These are phyloP conservation scores for Conchocele bisecta DNA, from an alignment of 2,888 invertebrate genomes.

Conservation along the genomic window DNA sequence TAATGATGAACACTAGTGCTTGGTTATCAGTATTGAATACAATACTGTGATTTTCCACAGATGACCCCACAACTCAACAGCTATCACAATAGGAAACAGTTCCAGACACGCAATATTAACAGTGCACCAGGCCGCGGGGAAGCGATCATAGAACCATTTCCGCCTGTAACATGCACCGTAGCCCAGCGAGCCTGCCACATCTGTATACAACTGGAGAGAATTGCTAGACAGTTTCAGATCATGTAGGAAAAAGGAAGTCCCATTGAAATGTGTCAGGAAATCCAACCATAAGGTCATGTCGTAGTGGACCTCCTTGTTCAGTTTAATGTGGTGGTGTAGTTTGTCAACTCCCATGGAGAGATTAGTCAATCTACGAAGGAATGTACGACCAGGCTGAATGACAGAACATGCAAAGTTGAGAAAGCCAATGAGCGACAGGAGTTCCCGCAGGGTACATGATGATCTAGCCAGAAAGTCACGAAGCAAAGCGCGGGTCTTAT, in stretches of 20 bases:
- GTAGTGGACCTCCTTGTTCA: conserved; percentile 16
- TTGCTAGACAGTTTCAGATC: not conserved
- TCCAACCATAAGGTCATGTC: conserved; percentile 23
- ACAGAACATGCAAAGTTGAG: conserved; percentile 48
- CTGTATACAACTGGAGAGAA: conserved; percentile 21
- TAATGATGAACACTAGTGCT: conserved; percentile 41
- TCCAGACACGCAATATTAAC: conserved; percentile 18
- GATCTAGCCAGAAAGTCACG: not conserved
- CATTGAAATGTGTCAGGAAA: conserved; percentile 30
- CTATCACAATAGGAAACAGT: conserved; percentile 36
- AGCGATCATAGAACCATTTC: conserved; percentile 1
- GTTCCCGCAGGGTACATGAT: conserved; percentile 18
- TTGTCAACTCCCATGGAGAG: conserved; percentile 36
- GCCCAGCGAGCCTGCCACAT: conserved; percentile 7
- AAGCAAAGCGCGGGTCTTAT: conserved; percentile 10
- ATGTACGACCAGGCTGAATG: conserved; percentile 37
- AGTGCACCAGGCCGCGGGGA: not conserved
- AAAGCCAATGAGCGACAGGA: conserved; percentile 38
- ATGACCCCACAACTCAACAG: conserved; percentile 39
- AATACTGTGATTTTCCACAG: conserved; percentile 22
- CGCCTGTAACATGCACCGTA: not conserved
- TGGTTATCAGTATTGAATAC: conserved; percentile 44
- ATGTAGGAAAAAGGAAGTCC: conserved; percentile 17
- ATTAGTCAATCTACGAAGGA: conserved; percentile 49
- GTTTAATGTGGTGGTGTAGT: conserved; percentile 10